Percentiles rank a stretch among this genome's conserved stretches.
Conservation (phyloP, 1,140 invertebrate genomes). For the Leptonema lineaticorne region DNA sequence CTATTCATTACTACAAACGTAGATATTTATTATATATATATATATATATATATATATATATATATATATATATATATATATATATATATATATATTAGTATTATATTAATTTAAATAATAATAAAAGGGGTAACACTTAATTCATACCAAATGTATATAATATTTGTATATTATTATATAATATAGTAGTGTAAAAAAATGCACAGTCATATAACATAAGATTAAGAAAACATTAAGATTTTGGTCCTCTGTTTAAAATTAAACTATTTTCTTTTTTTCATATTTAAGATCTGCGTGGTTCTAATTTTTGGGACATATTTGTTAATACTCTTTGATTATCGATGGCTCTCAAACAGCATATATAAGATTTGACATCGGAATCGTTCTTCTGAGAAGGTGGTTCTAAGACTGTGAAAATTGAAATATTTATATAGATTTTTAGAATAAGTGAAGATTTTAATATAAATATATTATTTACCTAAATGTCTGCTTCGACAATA, state of each 20-base stretch:
- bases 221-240: slow-evolving; percentile 22
- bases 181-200: not conserved
- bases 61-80: not conserved
- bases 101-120: not conserved
- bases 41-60: not conserved
- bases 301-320: slow-evolving; percentile 70
- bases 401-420: slow-evolving; percentile 57
- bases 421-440: not conserved
- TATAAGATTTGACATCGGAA: slow-evolving; percentile 64
- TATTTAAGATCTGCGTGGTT: slow-evolving; percentile 53
- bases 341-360: slow-evolving; percentile 70
- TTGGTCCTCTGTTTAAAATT: slow-evolving; percentile 34
- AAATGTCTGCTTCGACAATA: slow-evolving; percentile 71
- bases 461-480: slow-evolving; percentile 54
- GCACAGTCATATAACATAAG: slow-evolving; percentile 16
- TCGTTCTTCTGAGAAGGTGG: slow-evolving; percentile 70
- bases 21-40: not conserved
- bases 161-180: not conserved
- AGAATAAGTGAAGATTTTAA: not conserved
- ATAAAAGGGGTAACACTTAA: not conserved
- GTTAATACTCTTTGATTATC: slow-evolving; percentile 77
- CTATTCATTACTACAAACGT: too few species aligned
- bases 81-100: not conserved
- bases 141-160: not conserved
- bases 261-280: not conserved